Conservation (phyloP, 2,888 invertebrate species). For the Meteorus colon region DNA sequence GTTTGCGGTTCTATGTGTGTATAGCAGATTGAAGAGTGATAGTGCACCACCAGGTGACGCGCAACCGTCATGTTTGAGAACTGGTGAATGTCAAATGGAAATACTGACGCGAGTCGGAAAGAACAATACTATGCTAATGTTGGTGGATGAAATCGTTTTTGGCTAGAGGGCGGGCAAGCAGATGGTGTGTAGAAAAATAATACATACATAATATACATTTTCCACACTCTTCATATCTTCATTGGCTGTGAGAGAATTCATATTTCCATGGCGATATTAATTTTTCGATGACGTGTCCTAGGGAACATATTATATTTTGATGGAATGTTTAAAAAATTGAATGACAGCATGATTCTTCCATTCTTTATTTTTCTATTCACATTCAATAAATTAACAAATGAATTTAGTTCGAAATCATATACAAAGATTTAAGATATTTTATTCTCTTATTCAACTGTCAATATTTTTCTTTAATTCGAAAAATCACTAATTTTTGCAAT, state of each 20-base stretch:
- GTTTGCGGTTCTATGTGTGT: neutral
- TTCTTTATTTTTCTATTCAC: constrained; percentile 70
- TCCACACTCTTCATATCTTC: too few species aligned
- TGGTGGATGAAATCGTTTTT: neutral
- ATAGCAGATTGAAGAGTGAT: constrained; percentile 12
- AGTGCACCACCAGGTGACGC: neutral
- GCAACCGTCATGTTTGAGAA: neutral
- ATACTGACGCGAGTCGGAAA: neutral
- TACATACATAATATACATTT: too few species aligned
- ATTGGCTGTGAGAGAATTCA: too few species aligned
- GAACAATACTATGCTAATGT: constrained; percentile 22
- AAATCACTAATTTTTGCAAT: constrained; percentile 61
- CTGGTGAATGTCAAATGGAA: constrained; percentile 13
- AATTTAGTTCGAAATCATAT: constrained; percentile 58
- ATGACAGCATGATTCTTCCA: constrained; percentile 54
- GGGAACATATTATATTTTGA: neutral
- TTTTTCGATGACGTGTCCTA: too few species aligned
- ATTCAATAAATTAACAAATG: constrained; percentile 70
- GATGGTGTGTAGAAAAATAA: neutral
- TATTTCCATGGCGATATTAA: too few species aligned
- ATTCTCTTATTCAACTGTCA: neutral
- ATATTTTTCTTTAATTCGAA: constrained; percentile 43
- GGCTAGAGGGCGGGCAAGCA: neutral
- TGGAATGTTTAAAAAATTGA: neutral
- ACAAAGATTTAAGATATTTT: constrained; percentile 52